These are phyloP conservation scores for Gerris lacustris DNA, from an alignment of 2,888 invertebrate genomes.

Conservation along the genomic window DNA sequence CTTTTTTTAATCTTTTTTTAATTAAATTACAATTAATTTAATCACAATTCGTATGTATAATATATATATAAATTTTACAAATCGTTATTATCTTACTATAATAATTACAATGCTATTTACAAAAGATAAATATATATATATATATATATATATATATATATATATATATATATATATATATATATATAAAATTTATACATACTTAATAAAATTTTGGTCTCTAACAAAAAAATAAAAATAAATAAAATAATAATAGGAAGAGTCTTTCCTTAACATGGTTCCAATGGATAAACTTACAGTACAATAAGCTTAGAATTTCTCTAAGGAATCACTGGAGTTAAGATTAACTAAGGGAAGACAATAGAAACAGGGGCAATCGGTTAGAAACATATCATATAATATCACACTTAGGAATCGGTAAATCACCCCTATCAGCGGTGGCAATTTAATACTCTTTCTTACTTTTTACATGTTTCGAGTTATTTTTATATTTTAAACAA, in stretches of 20 bases:
- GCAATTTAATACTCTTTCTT: neutral
- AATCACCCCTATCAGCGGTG: neutral
- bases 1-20: no score
- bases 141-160: no score
- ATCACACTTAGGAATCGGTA: constrained; percentile 7
- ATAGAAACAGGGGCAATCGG: no score
- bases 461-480: no score
- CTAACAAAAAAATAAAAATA: no score
- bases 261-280: no score
- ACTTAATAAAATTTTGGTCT: neutral
- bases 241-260: no score
- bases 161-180: no score
- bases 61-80: neutral
- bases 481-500: neutral
- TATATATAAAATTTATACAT: neutral
- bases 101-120: neutral
- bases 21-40: neutral
- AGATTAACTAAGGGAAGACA: no score
- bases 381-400: neutral
- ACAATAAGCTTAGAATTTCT: no score
- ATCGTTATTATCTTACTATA: neutral
- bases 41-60: neutral
- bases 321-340: no score
- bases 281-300: no score
- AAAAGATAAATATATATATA: neutral